Base-by-base conservation (phyloP, 1,140 invertebrate species). In the Ceratina australensis region DNA sequence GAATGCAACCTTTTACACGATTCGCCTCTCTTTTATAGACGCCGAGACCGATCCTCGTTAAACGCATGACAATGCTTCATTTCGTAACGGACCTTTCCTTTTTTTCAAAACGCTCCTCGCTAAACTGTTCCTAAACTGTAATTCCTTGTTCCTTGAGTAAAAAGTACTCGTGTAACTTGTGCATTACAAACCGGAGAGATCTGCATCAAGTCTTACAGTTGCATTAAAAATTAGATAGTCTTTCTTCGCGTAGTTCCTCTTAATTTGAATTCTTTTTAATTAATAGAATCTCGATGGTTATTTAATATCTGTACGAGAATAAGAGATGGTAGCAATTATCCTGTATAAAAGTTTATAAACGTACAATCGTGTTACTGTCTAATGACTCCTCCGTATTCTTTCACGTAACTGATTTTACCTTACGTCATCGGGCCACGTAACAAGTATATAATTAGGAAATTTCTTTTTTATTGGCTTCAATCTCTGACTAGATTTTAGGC, bases 391-490 rank as follows among this genome's bases (percentile, higher is more conserved):
- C 16, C 18, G 0, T 47, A 52, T 66, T 75, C 1, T 54, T 18
- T 18, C 18, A 49, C 33, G 52, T 49, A 75, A 67, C 50, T 74
- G 18, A 57, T 49, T 59, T 42, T 67, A 67, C 7, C 28, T 75
- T 82, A 66, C 79, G 20, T 82, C 81, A 82, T 68, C 49, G 4
- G 49, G 59, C 22, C 16, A 82, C 74, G 81, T 82, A 82, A 82
- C 67, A 64, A 54, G 52, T 20, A 81, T 72, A 67, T 82, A 72
- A n/a, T 28, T 63, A 60, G 28, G 56, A 78, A 49, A 68, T 81
- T 81, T 66, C 60, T 81, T 82, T 82, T 67, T 24, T 28, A 22
- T 16, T 65, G 10, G 16, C 22, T 54, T 64, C 16, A 47, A 26
- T 56, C 26, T 65, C 20, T 3, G 2, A 26, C 56, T 60, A 60